Evolutionary conservation across 2,113 vertebrate genomes (phyloP).

Genomic region (Mixornis gularis): DNA sequence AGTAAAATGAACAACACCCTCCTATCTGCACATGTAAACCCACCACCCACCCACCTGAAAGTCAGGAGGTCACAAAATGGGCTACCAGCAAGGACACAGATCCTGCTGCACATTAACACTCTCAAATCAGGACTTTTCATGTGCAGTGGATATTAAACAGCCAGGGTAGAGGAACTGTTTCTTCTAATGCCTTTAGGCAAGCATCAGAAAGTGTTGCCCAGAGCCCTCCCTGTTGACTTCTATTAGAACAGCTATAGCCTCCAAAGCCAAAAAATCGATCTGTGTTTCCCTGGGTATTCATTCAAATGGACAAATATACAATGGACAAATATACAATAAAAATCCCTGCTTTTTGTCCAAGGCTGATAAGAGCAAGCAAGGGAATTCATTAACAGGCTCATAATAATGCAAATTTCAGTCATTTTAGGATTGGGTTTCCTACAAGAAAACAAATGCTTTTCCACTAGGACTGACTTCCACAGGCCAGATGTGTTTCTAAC

Average conservation of each 20-base stretch:
- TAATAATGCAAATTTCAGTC: slow-evolving; percentile 39
- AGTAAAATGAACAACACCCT: background rate
- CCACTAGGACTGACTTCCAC: background rate
- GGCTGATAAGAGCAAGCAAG: background rate
- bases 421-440: slow-evolving; percentile 8
- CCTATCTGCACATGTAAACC: background rate
- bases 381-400: slow-evolving; percentile 46
- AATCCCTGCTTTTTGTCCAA: slow-evolving; percentile 18
- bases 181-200: background rate
- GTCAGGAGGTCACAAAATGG: background rate
- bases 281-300: background rate
- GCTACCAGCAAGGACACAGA: background rate
- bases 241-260: background rate
- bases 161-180: background rate
- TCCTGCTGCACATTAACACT: background rate
- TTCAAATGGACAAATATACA: background rate
- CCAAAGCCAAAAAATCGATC: background rate
- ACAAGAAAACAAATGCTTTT: background rate
- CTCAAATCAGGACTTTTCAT: background rate
- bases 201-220: background rate
- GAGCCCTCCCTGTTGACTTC: background rate
- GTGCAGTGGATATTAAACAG: background rate
- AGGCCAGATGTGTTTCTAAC: background rate
- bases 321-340: background rate
- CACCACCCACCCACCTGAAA: background rate